These are phyloP conservation scores for Lymantria dispar DNA, from an alignment of 2,888 invertebrate species.

Conservation along the genomic window DNA sequence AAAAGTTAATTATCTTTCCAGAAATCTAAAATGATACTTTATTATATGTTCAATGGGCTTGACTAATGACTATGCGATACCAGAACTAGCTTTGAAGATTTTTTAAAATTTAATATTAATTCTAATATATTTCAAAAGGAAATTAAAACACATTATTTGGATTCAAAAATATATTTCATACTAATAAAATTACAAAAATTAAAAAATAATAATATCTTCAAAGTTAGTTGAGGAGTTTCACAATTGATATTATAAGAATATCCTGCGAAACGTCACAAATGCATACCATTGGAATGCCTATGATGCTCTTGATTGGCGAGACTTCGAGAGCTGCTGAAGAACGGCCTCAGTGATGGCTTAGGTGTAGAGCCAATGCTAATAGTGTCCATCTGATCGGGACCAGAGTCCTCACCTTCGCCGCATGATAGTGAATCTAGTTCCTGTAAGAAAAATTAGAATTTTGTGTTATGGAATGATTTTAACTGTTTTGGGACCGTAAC, in stretches of 20 bases:
- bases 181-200: conserved; percentile 13
- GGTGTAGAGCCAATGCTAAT: conserved; percentile 98
- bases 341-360: conserved; percentile 96
- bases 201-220: conserved; percentile 9
- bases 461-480: too few species aligned
- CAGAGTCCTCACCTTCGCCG: conserved; percentile 93
- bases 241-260: conserved; percentile 10
- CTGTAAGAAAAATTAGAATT: conserved; percentile 64
- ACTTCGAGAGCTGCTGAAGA: conserved; percentile 95
- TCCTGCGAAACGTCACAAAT: conserved; percentile 11
- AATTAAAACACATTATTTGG: conserved; percentile 7
- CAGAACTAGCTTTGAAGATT: conserved; percentile 10
- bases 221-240: conserved; percentile 34
- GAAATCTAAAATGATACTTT: background rate
- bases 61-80: conserved; percentile 15
- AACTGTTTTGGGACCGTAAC: too few species aligned
- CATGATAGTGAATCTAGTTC: conserved; percentile 97
- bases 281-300: conserved; percentile 72
- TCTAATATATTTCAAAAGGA: conserved; percentile 6
- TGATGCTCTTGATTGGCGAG: conserved; percentile 83
- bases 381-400: conserved; percentile 94
- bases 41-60: conserved; percentile 10
- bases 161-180: conserved; percentile 16
- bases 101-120: background rate
- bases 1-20: background rate